Conservation (phyloP, 2,888 invertebrate genomes). For the Drosophila conformis region DNA sequence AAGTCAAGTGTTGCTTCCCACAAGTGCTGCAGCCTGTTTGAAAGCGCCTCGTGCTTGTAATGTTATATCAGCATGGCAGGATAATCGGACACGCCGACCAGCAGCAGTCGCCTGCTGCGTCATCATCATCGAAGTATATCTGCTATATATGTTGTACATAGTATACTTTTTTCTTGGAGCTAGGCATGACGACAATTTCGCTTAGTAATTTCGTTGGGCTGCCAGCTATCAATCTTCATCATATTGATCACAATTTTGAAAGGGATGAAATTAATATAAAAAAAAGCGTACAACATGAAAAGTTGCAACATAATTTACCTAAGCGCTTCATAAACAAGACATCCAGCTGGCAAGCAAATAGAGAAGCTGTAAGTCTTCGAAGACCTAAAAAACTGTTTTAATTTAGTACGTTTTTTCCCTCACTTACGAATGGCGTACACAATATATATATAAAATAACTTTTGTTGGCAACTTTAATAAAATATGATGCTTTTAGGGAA, state of each 20-base stretch:
- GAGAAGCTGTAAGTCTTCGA: background rate
- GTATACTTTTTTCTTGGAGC: constrained; percentile 23
- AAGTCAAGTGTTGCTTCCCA: constrained; percentile 76
- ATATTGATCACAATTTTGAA: constrained; percentile 28
- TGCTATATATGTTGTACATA: constrained; percentile 4
- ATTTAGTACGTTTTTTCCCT: background rate
- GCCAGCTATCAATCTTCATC: constrained; percentile 67
- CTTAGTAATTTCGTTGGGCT: constrained; percentile 35
- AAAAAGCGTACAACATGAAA: constrained; percentile 1
- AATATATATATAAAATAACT: background rate
- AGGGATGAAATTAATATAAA: background rate
- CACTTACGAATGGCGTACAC: background rate
- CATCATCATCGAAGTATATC: constrained; percentile 56
- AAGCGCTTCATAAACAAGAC: background rate
- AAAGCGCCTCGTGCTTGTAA: constrained; percentile 37
- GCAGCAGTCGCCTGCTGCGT: constrained; percentile 40
- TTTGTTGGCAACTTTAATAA: background rate
- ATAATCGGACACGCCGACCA: constrained; percentile 46
- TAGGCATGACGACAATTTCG: constrained; percentile 27
- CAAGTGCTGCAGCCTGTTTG: constrained; percentile 62
- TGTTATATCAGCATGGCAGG: constrained; percentile 30
- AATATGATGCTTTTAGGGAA: background rate
- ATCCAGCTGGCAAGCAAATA: background rate
- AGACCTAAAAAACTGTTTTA: background rate
- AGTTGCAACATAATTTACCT: constrained; percentile 17